Base-by-base conservation (phyloP, 2,113 vertebrate genomes). In the Phoenicopterus ruber region DNA sequence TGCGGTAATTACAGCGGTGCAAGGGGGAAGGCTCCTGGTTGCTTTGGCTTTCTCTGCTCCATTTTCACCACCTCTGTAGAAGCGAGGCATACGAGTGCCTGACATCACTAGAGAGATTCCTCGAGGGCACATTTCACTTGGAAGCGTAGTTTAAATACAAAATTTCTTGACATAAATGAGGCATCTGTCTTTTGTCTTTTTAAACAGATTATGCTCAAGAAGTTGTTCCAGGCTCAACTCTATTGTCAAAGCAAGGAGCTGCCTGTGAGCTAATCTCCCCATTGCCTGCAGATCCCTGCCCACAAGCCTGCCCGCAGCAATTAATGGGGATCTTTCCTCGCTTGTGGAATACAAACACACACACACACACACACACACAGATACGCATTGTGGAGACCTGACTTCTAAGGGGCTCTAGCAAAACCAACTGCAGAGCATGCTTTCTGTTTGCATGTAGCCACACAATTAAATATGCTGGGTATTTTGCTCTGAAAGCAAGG, bases 111-210 rank as follows among this genome's bases (percentile, higher is more conserved):
- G 46, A 52, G 44, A 86, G 61, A 86, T 94, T 93, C 90, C 87
- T 90, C 3, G 24, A 69, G 76, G 58, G 79, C 72, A 79, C 26
- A 47, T 91, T 93, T 79, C 63, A 63, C 79, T 95, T 67, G 21
- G 24, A 93, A 72, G 36, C 17, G 3, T 50, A 77, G 63, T 58
- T 76, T 79, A 93, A 92, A 69, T 71, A 83, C 42, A 57, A 79
- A 80, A 65, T 80, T 89, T 76, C 52, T 69, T 67, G 26, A 81
- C 31, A 71, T 25, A 66, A 82, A 88, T 67, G 38, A 91, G 72
- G 49, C 62, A 70, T 94, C 54, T 85, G 58, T 38, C 83, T 89
- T 97, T 94, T 80, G 44, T 85, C 77, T 89, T 89, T 91, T 91
- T 42, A 72, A 94, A 87, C n/a, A 85, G 32, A 87, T 87, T 88